Evolutionary conservation across 2,113 vertebrate species (phyloP).

Genomic region (Poecile atricapillus): DNA sequence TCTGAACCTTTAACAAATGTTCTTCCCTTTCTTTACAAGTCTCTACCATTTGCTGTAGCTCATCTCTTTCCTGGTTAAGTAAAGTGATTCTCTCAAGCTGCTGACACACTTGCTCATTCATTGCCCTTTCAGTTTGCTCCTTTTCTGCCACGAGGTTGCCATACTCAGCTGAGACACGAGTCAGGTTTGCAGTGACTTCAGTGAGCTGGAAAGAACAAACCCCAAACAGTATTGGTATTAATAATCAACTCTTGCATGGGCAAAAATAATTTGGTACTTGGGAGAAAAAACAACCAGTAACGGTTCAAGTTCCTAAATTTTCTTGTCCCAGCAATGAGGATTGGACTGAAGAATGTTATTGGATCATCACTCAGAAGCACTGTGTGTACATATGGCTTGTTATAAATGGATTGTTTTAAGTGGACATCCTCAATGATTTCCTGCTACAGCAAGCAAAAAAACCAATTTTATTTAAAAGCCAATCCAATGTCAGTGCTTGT

Average conservation of each 20-base stretch:
- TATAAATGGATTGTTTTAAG: background rate
- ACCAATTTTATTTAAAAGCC: background rate
- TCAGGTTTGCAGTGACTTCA: slow-evolving; percentile 4
- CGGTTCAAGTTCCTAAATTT: background rate
- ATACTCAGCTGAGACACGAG: background rate
- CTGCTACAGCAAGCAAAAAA: background rate
- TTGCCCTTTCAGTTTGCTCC: background rate
- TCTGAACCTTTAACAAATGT: background rate
- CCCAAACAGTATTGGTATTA: background rate
- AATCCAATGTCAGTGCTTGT: background rate
- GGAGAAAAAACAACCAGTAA: background rate
- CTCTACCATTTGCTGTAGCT: slow-evolving; percentile 45
- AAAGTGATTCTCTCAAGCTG: slow-evolving; percentile 30
- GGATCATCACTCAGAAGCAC: background rate
- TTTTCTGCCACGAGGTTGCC: background rate
- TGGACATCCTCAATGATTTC: background rate
- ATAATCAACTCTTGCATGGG: no score
- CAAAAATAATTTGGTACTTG: background rate
- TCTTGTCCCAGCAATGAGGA: background rate
- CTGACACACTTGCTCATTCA: background rate
- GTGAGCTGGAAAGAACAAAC: slow-evolving; percentile 23
- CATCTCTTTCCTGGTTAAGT: slow-evolving; percentile 46
- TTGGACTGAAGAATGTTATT: background rate
- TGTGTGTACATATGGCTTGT: background rate
- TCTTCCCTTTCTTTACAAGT: background rate